A percentile compares a stretch with the other conserved stretches of the same genome.
Conservation (phyloP, 2,888 invertebrate species). For the Cephus sareptanus region DNA sequence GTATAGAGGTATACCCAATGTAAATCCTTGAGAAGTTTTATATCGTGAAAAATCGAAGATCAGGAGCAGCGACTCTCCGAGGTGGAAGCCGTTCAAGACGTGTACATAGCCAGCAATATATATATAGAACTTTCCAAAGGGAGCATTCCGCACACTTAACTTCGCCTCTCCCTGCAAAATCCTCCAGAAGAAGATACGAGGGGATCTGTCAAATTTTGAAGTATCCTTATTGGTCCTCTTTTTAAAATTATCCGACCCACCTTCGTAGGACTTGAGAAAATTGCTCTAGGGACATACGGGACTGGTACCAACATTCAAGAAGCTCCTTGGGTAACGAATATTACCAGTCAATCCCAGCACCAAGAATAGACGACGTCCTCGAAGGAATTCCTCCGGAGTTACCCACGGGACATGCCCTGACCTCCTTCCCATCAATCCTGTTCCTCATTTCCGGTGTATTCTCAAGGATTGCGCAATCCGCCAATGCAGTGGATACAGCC, state of each 20-base stretch:
- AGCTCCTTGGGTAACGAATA: conserved; percentile 31
- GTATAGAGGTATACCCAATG: not conserved
- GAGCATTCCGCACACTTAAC: not conserved
- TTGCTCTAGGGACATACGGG: not conserved
- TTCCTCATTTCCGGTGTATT: not conserved
- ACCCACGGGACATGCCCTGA: not conserved
- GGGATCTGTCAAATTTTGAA: not conserved
- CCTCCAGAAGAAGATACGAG: not conserved
- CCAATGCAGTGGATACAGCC: not conserved
- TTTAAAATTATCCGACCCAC: not conserved
- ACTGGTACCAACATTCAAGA: not conserved
- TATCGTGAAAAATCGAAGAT: not conserved
- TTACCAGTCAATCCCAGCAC: conserved; percentile 49
- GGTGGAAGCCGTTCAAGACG: not conserved
- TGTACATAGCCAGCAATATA: not conserved
- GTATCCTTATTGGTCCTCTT: not conserved
- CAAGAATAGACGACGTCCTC: conserved; percentile 33
- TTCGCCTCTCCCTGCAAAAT: not conserved
- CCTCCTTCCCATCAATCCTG: conserved; percentile 8
- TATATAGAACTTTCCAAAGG: not conserved
- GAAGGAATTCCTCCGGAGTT: not conserved
- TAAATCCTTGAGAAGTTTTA: not conserved
- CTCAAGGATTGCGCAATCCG: not conserved
- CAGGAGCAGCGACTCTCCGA: not conserved
- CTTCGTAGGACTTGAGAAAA: not conserved